Conservation (phyloP, 2,888 invertebrate species). For the Oxyteleia sp. region DNA sequence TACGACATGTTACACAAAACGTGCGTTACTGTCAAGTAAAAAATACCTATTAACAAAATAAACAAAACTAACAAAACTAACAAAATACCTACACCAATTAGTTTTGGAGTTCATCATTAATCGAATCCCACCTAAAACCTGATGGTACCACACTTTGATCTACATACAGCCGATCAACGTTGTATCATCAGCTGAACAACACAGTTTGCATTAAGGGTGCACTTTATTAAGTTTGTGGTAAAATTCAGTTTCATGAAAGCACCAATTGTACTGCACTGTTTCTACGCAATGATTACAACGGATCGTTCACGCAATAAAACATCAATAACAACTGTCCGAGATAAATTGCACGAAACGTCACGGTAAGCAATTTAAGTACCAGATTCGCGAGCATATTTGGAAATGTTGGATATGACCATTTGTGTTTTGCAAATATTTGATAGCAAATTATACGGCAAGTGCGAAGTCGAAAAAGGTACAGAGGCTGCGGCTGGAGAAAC, state of each 20-base stretch:
- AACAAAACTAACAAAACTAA: neutral
- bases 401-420: slow-evolving; percentile 23
- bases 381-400: slow-evolving; percentile 1
- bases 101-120: slow-evolving; percentile 35
- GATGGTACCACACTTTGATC: slow-evolving; percentile 43
- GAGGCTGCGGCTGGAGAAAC: slow-evolving; percentile 76
- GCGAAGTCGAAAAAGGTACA: slow-evolving; percentile 38
- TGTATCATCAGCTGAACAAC: slow-evolving; percentile 42
- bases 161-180: slow-evolving; percentile 43
- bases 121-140: slow-evolving; percentile 37
- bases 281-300: slow-evolving; percentile 23
- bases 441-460: slow-evolving; percentile 4
- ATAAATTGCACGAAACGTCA: neutral
- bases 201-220: slow-evolving; percentile 35
- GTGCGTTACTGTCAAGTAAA: too few species aligned
- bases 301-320: slow-evolving; percentile 3
- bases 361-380: neutral
- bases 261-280: slow-evolving; percentile 21
- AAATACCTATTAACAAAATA: too few species aligned
- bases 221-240: slow-evolving; percentile 39
- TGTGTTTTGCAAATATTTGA: neutral
- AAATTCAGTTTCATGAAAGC: slow-evolving; percentile 37
- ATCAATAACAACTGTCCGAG: neutral
- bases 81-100: slow-evolving; percentile 41
- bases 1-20: too few species aligned